Evolutionary conservation across 2,113 vertebrate species (phyloP).

Genomic region (Pedetes capensis): DNA sequence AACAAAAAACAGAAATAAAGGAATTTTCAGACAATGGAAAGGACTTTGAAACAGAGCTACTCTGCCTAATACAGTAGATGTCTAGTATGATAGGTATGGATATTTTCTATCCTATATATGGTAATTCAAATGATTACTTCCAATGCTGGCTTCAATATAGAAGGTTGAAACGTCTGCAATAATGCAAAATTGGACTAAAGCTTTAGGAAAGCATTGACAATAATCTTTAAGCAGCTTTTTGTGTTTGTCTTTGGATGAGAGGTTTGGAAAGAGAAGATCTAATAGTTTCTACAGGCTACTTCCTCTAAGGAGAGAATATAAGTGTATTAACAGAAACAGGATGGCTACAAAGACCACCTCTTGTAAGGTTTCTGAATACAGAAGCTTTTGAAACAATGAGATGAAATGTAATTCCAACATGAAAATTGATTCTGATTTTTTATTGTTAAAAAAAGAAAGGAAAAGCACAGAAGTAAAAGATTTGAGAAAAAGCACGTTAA

Average conservation of each 20-base stretch:
- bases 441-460: neutral
- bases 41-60: neutral
- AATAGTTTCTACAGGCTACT: neutral
- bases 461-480: neutral
- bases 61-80: neutral
- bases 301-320: neutral
- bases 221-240: neutral
- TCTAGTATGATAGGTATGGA: neutral
- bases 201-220: neutral
- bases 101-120: neutral
- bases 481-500: neutral
- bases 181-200: neutral
- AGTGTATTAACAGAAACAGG: neutral
- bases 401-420: neutral
- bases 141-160: neutral
- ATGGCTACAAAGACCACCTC: neutral
- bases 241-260: neutral
- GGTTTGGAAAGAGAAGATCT: neutral
- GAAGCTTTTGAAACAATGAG: neutral
- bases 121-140: neutral
- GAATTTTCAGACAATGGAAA: neutral
- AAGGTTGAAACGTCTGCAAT: neutral
- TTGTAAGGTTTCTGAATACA: neutral
- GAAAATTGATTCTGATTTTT: neutral
- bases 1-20: neutral